Conservation (phyloP, 2,888 invertebrate genomes). For the Drosophila quasianomalipes region DNA sequence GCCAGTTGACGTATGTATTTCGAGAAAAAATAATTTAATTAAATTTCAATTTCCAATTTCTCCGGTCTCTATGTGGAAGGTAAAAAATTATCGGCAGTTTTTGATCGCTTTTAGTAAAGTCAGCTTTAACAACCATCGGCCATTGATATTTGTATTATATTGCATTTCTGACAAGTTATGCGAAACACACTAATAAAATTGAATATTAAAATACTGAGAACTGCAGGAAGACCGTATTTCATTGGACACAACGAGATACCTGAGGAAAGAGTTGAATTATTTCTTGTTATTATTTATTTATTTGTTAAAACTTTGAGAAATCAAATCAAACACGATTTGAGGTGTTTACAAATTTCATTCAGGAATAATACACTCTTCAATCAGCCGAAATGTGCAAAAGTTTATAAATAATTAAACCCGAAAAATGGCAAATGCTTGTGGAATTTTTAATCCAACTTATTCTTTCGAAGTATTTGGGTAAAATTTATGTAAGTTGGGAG, state of each 20-base stretch:
- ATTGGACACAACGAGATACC: background rate
- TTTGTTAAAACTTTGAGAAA: background rate
- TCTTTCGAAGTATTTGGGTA: background rate
- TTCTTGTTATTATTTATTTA: background rate
- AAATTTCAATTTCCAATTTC: background rate
- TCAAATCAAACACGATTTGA: background rate
- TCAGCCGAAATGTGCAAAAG: background rate
- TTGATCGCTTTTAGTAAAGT: background rate
- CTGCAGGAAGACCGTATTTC: background rate
- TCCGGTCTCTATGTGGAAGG: background rate
- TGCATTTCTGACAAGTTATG: too few relatives aligned
- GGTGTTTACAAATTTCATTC: too few relatives aligned
- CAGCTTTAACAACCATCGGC: background rate
- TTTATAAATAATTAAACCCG: background rate
- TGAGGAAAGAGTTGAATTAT: background rate
- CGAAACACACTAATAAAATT: background rate
- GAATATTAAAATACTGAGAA: background rate
- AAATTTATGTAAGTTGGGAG: background rate
- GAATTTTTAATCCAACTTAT: slow-evolving; percentile 2
- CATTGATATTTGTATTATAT: background rate
- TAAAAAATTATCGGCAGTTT: background rate
- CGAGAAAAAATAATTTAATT: background rate
- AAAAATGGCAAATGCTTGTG: background rate
- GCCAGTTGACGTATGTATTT: too few relatives aligned
- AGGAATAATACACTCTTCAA: background rate